Evolutionary conservation across 2,888 invertebrate genomes (phyloP), one percentile per base, ranked within the genome.

Genomic region (Rotaria magnacalcarata): DNA sequence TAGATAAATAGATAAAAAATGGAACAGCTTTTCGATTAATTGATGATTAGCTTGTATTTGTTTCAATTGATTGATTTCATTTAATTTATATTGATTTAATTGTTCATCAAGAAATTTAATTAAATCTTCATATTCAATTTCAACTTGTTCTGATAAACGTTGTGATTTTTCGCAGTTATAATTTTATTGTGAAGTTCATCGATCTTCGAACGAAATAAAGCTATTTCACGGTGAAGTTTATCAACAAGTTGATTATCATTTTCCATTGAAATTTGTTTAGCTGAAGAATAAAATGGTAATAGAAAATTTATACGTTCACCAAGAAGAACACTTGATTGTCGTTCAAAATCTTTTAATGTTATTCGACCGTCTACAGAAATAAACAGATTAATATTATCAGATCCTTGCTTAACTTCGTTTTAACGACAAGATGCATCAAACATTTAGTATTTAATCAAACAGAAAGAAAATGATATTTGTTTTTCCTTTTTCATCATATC

Each of bases 291-390:
- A n/a, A 80, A 80, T 80, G 80, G 80, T 4, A 47, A 1, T 14
- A 80, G 14, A 47, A 80, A 47, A 80, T 80, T 80, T 8, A 80
- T 47, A 47, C n/a, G 24, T 47, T 80, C 80, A 3, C 47, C 47
- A 24, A 80, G n/a, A 80, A 80, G 43, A 47, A 47, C 47, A 80
- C 80, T 80, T n/a, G 47, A 43, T 47, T 80, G 80, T 47, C 80
- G 47, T 80, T 80, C 80, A 47, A 80, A 80, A 47, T 80, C 80
- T 47, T 47, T 43, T 80, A 80, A 80, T 80, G 80, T 47, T 11
- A 80, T 80, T 47, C 80, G 80, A 80, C n/a, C 80, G 47, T 80
- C 80, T 54, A 52, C 0, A 50, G 50, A 50, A 50, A 11, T 11
- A 14, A 50, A 34, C 34, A 34, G 34, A 34, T 34, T 34, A 34